These are phyloP conservation scores for Genyomyrus donnyi DNA, from an alignment of 2,113 vertebrate genomes.

Conservation along the genomic window DNA sequence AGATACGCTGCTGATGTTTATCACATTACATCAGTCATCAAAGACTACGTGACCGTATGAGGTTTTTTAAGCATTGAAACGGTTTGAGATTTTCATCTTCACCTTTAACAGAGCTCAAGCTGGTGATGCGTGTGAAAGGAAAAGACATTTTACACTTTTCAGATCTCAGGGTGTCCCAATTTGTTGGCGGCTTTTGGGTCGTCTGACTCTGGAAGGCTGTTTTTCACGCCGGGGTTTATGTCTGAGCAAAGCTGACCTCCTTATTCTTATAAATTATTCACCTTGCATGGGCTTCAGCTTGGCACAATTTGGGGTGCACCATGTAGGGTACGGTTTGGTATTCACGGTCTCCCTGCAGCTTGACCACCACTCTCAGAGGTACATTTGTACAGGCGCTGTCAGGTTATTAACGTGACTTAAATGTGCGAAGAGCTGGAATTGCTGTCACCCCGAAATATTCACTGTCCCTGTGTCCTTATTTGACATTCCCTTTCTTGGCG, in stretches of 20 bases:
- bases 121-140: not conserved
- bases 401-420: not conserved
- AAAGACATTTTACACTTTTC: not conserved
- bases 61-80: not conserved
- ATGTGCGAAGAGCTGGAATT: not conserved
- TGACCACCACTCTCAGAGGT: not conserved
- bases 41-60: not conserved
- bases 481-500: not conserved
- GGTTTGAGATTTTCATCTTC: not conserved
- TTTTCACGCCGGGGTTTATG: not conserved
- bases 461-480: not conserved
- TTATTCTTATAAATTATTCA: conserved; percentile 10
- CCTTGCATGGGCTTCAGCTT: not conserved
- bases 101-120: not conserved
- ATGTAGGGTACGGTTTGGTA: not conserved
- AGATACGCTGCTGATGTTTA: not conserved
- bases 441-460: not conserved
- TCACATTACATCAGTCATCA: not conserved
- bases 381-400: not conserved
- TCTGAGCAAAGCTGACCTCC: not conserved
- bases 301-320: not conserved
- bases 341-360: not conserved
- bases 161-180: not conserved
- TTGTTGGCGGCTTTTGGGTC: not conserved
- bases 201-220: not conserved